Evolutionary conservation across 2,797 vertebrate genomes (phyloP), one percentile per base, ranked within the genome.

Genomic region (Urosaurus nigricauda): DNA sequence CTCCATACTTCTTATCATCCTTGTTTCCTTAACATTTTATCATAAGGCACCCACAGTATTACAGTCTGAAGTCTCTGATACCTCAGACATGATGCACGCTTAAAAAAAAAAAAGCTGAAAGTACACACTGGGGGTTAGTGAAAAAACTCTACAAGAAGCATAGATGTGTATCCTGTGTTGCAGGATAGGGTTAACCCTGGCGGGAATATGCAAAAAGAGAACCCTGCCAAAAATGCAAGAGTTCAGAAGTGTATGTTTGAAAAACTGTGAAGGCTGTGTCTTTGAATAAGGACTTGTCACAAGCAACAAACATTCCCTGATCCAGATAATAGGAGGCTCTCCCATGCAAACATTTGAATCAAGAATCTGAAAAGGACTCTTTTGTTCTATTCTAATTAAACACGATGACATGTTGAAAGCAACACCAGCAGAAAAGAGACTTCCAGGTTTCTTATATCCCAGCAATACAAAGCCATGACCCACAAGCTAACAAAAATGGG

Each of bases 331-430:
- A 29, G 77, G 63, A 14, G 35, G 4, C 32, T 87, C 51, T 12
- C 13, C 26, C 16, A 37, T 58, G 13, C 35, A 81, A 81, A 43
- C 29, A 24, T 81, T 2, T 74, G 79, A 74, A 29, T n/a, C 79
- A 19, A 60, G 68, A 11, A 14, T 81, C 70, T 58, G 35, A 73
- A 73, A 73, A n/a, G 32, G 11, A 5, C 35, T 81, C 29, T 60
- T 80, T 79, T 81, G 79, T 87, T 73, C 68, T 43, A n/a, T 53
- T 60, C 86, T 81, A 87, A 81, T 81, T 87, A 47, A 79, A 79
- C 75, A 71, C 13, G 14, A 60, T 13, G 77, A 74, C 53, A 29
- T 13, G 19, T 65, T 51, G 56, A 60, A 75, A 85, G 68, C 24
- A 32, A 80, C 12, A 32, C 29, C 32, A 7, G 13, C 43, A n/a